These are phyloP conservation scores for Phrixothrix hirtus DNA, from an alignment of 2,888 invertebrate species.

Conservation along the genomic window DNA sequence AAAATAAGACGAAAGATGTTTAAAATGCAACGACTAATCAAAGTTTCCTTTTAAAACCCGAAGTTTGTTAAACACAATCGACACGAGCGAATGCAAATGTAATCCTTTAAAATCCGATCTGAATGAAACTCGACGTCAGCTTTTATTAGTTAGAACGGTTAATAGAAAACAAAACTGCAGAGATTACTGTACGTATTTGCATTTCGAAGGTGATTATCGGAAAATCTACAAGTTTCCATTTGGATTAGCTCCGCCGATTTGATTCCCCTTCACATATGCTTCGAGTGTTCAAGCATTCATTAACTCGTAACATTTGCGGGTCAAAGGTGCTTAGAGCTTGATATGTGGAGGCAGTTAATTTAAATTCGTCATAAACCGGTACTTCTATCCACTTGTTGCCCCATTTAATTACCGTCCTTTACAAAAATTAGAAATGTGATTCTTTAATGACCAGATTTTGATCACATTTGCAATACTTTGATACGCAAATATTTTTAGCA, in stretches of 20 bases:
- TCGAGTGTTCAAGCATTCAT: slow-evolving; percentile 4
- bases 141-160: slow-evolving; percentile 3
- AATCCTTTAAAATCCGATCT: slow-evolving; percentile 16
- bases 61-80: no score
- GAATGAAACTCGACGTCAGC: slow-evolving; percentile 6
- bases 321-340: slow-evolving; percentile 4
- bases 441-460: neutral
- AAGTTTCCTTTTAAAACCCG: no score
- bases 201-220: slow-evolving; percentile 7
- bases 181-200: slow-evolving; percentile 3
- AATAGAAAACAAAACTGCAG: slow-evolving; percentile 5
- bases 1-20: no score
- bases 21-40: no score
- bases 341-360: slow-evolving; percentile 11
- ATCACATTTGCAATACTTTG: no score
- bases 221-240: slow-evolving; percentile 11
- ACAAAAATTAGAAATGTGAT: neutral
- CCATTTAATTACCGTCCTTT: slow-evolving; percentile 9
- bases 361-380: slow-evolving; percentile 8
- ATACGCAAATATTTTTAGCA: no score
- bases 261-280: slow-evolving; percentile 3
- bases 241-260: slow-evolving; percentile 6
- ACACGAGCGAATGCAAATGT: slow-evolving; percentile 11
- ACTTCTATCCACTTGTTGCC: slow-evolving; percentile 20
- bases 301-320: slow-evolving; percentile 5